These are phyloP conservation scores for Tenebrio molitor DNA, from an alignment of 1,140 invertebrate genomes.

Conservation along the genomic window DNA sequence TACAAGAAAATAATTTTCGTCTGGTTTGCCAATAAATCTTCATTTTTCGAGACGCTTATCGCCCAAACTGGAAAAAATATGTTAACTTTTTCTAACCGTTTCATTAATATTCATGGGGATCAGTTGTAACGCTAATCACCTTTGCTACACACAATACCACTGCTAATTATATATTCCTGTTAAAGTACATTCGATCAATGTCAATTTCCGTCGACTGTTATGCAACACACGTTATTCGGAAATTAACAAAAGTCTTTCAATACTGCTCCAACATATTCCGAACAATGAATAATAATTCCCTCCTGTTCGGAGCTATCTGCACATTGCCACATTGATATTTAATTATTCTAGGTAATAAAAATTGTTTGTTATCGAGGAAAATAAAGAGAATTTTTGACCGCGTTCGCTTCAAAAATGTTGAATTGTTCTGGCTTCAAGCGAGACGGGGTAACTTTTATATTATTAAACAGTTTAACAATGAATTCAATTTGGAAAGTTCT, in stretches of 20 bases:
- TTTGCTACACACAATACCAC: constrained; percentile 2
- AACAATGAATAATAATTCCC: constrained; percentile 34
- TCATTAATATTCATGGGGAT: not conserved
- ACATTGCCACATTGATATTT: constrained; percentile 4
- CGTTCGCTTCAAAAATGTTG: constrained; percentile 4
- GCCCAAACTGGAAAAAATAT: too few species aligned
- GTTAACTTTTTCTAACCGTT: not conserved
- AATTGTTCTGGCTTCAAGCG: constrained; percentile 13
- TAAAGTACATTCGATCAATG: constrained; percentile 40
- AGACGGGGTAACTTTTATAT: constrained; percentile 22
- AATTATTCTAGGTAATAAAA: constrained; percentile 20
- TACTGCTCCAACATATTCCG: constrained; percentile 11
- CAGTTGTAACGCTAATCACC: not conserved
- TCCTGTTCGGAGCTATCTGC: not conserved
- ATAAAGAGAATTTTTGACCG: not conserved
- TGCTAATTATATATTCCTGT: constrained; percentile 27
- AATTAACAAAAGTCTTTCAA: constrained; percentile 37
- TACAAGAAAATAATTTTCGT: constrained; percentile 19
- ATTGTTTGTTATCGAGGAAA: not conserved
- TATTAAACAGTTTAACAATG: constrained; percentile 35
- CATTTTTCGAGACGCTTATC: too few species aligned
- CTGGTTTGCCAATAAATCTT: not conserved
- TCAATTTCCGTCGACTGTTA: constrained; percentile 40
- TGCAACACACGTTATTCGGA: constrained; percentile 41
- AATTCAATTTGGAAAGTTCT: constrained; percentile 35